Evolutionary conservation across 2,113 vertebrate species (phyloP), one percentile per base, ranked within the genome.

Genomic region (Lagenorhynchus albirostris): DNA sequence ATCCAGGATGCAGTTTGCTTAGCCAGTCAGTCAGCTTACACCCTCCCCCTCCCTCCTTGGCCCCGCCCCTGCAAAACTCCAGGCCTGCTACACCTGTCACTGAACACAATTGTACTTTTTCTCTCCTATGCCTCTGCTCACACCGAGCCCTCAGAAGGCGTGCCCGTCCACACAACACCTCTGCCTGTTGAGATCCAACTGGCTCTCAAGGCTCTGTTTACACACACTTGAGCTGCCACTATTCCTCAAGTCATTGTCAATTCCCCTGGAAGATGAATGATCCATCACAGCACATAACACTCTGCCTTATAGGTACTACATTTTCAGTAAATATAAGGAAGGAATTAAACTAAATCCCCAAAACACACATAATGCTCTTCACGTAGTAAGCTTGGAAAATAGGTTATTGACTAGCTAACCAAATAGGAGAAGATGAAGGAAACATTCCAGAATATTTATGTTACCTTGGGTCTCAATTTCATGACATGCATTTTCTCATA

Each of bases 401-500:
- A 88, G 63, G 47, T 73, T 94, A 94, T 93, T 84, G 58, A 81
- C 70, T 84, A 82, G 50, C 21, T 94, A 62, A 63, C 70, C 47
- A 90, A 91, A 86, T 17, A 55, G 60, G 38, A 92, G 20, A 85
- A 79, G 58, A 91, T 12, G 53, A 94, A 67, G 13, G 44, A 77
- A 83, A 29, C n/a, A 60, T 21, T 26, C 71, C 53, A 71, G 94
- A 90, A 95, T 92, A 93, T 60, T 87, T 93, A 87, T 67, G 63
- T 79, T 92, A 62, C 80, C 38, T 80, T 83, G 2, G 13, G 70
- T 83, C 36, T 96, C 77, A 73, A 83, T 85, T 91, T 53, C 41
- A 63, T 87, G 53, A 63, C 4, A 25, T 83, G 13, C 15, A 74
- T 79, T 55, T 77, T 67, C 84, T 96, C 53, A 79, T 31, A 44